Conservation (phyloP, 2,797 vertebrate species). For the Diglossa cyanea region DNA sequence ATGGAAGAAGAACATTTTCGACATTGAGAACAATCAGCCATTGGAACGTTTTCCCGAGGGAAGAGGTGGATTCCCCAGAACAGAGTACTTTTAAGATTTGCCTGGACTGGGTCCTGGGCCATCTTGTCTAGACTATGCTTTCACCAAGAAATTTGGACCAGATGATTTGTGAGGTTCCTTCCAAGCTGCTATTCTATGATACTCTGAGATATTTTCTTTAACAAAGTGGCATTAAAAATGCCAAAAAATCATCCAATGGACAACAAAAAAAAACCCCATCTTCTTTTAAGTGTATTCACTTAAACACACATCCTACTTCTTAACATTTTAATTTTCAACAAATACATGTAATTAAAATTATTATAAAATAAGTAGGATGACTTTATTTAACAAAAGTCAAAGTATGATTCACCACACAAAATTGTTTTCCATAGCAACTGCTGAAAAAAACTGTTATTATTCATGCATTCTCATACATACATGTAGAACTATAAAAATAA, state of each 20-base stretch:
- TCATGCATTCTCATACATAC: background rate
- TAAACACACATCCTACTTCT: background rate
- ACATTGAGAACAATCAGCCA: background rate
- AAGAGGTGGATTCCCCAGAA: background rate
- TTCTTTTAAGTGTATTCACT: background rate
- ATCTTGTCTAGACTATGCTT: background rate
- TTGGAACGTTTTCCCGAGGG: background rate
- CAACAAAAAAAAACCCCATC: background rate
- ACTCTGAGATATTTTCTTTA: background rate
- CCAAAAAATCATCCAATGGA: background rate
- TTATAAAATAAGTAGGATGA: background rate
- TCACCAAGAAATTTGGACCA: background rate
- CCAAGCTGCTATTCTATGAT: background rate
- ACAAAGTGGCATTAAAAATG: background rate
- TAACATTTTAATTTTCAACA: background rate
- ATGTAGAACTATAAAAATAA: background rate
- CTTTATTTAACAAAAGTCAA: conserved; percentile 7
- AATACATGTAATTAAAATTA: conserved; percentile 9
- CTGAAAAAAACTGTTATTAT: background rate
- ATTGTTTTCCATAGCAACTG: conserved; percentile 13
- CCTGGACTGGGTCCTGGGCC: background rate
- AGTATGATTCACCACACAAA: background rate
- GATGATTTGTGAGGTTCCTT: background rate
- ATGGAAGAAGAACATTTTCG: background rate
- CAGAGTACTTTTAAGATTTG: accelerated